Conservation (phyloP, 1,140 invertebrate species). For the Coptotermes formosanus region DNA sequence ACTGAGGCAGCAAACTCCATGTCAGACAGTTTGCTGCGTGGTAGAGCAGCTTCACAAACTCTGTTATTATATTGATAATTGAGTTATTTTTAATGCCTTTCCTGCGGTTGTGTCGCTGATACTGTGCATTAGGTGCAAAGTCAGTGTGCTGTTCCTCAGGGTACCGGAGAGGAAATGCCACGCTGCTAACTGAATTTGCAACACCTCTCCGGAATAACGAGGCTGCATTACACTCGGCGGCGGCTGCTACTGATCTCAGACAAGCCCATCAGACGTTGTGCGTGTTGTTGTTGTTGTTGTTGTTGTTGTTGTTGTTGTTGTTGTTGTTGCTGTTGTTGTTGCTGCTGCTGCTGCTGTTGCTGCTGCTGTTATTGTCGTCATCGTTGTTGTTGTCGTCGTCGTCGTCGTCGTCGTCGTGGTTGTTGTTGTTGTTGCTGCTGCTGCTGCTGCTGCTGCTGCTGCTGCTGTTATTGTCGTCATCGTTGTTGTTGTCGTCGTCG, state of each 20-base stretch:
- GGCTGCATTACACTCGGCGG: background rate
- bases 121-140: too few species aligned
- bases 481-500: too few species aligned
- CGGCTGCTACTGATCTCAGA: background rate
- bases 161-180: background rate
- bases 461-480: too few species aligned
- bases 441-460: too few species aligned
- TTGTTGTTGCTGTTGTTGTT: background rate
- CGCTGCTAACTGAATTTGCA: background rate
- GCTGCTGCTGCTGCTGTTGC: background rate
- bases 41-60: too few species aligned
- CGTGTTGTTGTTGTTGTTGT: background rate
- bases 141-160: background rate
- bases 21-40: too few species aligned
- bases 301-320: background rate
- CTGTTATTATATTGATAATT: too few species aligned
- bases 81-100: too few species aligned
- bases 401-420: too few species aligned
- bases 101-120: background rate
- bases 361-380: background rate
- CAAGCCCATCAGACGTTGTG: background rate
- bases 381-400: background rate
- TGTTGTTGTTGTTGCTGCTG: background rate
- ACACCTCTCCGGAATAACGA: background rate
- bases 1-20: too few species aligned